Evolutionary conservation across 2,113 vertebrate genomes (phyloP), one percentile per base, ranked within the genome.

Genomic region (Orcinus orca): DNA sequence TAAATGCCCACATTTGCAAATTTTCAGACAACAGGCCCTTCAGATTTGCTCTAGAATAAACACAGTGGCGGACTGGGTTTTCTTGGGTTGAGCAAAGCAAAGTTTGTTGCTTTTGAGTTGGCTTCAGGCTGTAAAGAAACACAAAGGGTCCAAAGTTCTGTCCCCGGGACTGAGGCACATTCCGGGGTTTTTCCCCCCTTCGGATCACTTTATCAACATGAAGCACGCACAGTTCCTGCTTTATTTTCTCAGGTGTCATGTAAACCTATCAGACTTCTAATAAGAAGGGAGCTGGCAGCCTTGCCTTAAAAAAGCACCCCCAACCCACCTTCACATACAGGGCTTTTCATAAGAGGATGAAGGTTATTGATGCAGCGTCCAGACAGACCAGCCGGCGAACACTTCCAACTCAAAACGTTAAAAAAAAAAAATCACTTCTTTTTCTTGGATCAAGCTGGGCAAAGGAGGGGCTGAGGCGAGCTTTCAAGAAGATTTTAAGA

Each of bases 201-300:
- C 0, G 6, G 77, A 33, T 13, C 15, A 18, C 96, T 88, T 92
- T 83, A 92, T 95, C 97, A 23, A 26, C 88, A 68, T 8, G 41
- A 89, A 44, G 1, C 71, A 29, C 86, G 82, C 80, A 29, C 68
- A 3, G 86, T 10, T 15, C 63, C 73, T 4, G 3, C 96, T 62
- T 21, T 96, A 63, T 97, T 97, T 98, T 88, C 96, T 96, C 98
- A 98, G 97, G 97, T 98, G 97, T 85, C 92, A 13, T 4, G 60
- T 26, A 88, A 89, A 68, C 77, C 88, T 81, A 5, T 14, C 70
- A 25, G 88, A 58, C 86, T 87, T 68, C 90, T 25, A 25, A n/a
- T 0, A 29, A 3, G 31, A 29, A 73, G 94, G 96, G 50, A 50
- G 84, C 88, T 36, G 80, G 83, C 88, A 5, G 97, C 36, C 63